These are phyloP conservation scores for Syritta pipiens DNA, from an alignment of 2,888 invertebrate genomes.

Conservation along the genomic window DNA sequence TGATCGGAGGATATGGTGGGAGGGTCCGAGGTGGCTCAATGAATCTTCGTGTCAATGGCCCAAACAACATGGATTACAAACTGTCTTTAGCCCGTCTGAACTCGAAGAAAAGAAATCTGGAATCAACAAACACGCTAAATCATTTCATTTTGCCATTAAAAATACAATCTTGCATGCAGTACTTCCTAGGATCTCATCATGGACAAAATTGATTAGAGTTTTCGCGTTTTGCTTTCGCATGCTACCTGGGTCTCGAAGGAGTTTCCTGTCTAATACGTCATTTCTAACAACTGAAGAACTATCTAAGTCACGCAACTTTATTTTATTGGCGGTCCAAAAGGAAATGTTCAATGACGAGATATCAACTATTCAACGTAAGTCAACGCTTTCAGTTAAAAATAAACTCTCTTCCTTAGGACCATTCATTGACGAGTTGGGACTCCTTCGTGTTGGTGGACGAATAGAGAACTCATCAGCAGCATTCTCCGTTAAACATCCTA, in stretches of 20 bases:
- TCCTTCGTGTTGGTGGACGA: too few relatives aligned
- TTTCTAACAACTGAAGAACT: neutral
- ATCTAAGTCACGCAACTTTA: neutral
- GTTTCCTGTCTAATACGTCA: neutral
- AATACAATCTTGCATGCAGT: neutral
- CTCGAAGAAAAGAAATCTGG: constrained; percentile 2
- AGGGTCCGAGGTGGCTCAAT: neutral
- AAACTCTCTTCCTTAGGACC: neutral
- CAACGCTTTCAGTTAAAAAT: neutral
- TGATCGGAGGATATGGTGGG: neutral
- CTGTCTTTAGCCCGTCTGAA: too few relatives aligned
- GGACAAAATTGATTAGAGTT: neutral
- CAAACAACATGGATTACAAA: neutral
- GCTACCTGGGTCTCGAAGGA: neutral
- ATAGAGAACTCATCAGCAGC: neutral
- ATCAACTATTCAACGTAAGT: neutral
- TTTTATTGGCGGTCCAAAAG: neutral
- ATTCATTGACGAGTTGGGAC: neutral
- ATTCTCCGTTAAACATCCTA: neutral
- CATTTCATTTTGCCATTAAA: neutral
- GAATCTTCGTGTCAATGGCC: neutral
- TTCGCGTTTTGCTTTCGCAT: constrained; percentile 1
- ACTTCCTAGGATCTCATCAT: neutral
- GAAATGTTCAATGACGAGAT: neutral
- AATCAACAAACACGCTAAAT: neutral